Evolutionary conservation across 2,888 invertebrate genomes (phyloP).

Genomic region (Cremastinae sp.): DNA sequence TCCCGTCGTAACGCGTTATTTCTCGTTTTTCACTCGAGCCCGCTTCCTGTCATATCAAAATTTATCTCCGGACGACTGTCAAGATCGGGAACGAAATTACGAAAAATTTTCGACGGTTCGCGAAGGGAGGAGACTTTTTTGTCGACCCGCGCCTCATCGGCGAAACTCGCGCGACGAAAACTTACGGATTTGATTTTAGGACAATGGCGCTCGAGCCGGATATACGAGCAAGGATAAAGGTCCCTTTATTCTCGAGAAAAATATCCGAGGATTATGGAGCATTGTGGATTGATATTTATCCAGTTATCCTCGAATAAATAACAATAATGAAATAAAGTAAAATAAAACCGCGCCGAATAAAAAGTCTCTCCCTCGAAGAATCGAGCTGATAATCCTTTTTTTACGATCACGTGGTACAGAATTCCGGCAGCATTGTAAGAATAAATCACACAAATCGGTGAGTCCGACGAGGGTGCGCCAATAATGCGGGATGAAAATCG

Average conservation of each 20-base stretch:
- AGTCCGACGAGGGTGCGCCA: not conserved
- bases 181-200: no score
- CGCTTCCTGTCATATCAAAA: not conserved
- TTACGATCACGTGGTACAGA: slow-evolving; percentile 32
- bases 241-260: no score
- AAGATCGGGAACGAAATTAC: no score
- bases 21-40: slow-evolving; percentile 41
- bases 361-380: not conserved
- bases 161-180: no score
- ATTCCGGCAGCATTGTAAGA: slow-evolving; percentile 26
- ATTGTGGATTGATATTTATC: not conserved
- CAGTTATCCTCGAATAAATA: not conserved
- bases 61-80: no score
- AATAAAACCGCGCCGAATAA: not conserved
- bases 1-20: no score
- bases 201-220: no score
- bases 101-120: no score
- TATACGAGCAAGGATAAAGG: no score
- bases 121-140: no score
- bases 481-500: not conserved
- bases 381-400: slow-evolving; percentile 10
- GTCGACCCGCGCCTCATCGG: no score
- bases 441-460: slow-evolving; percentile 9
- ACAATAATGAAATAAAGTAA: not conserved
- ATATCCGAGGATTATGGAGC: no score